A percentile compares a stretch with the other conserved stretches of the same genome.
phyloP scores from a whole-genome alignment of 92 coral and sea anemone genomes.

The Hydrozoanthus gracilis region DNA sequence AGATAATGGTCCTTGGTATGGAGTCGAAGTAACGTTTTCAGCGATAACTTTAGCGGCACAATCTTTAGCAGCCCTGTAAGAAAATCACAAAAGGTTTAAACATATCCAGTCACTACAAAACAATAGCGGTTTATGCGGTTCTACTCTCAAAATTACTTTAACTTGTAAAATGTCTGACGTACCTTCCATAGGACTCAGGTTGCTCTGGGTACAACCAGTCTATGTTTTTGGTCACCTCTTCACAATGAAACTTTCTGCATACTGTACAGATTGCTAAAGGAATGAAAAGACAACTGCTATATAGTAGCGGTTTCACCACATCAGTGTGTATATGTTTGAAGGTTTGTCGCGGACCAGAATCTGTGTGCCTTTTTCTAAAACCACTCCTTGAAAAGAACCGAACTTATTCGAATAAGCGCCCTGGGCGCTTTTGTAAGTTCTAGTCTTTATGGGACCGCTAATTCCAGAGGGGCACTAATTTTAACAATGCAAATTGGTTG shows the following conservation, averaged over 20 bases:
- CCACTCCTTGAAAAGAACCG: background rate
- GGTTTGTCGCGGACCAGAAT: constrained; percentile 2
- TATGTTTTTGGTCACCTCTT: constrained; percentile 38
- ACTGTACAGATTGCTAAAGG: constrained; percentile 51
- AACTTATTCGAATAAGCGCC: too few species aligned
- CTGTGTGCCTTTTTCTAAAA: background rate
- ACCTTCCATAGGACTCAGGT: constrained; percentile 38
- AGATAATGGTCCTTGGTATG: constrained; percentile 45
- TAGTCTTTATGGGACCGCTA: too few species aligned
- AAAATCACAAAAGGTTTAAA: constrained; percentile 31
- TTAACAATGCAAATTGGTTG: too few species aligned
- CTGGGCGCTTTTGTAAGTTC: too few species aligned
- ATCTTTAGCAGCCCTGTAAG: constrained; percentile 46
- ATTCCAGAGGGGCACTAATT: too few species aligned
- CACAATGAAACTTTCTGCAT: constrained; percentile 45
- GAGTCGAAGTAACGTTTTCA: constrained; percentile 33
- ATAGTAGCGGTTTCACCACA: constrained; percentile 7
- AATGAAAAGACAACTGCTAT: constrained; percentile 15
- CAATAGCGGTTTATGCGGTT: constrained; percentile 16
- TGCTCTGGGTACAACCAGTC: constrained; percentile 52
- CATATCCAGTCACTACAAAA: constrained; percentile 20
- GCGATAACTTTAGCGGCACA: constrained; percentile 42
- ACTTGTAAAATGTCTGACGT: constrained; percentile 18
- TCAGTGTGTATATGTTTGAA: background rate
- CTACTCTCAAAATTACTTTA: background rate